Percentiles rank a stretch among this genome's conserved stretches.
Conservation (phyloP, 1,140 invertebrate genomes). For the Zaprionus taronus region DNA sequence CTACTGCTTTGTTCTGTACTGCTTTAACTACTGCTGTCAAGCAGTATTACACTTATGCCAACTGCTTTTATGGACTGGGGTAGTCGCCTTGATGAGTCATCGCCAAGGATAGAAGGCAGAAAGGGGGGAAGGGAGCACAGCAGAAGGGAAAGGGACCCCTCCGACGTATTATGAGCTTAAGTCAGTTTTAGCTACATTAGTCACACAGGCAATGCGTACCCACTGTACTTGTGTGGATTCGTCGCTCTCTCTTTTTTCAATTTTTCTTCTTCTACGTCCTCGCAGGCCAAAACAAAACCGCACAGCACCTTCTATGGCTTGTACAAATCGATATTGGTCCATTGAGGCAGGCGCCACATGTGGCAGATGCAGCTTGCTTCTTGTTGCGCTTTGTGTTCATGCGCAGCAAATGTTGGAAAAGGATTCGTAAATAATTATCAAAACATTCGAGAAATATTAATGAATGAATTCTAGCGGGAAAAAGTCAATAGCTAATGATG, state of each 20-base stretch:
- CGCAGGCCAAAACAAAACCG: background rate
- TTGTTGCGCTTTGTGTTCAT: slow-evolving; percentile 33
- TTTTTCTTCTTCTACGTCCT: background rate
- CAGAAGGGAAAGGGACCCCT: background rate
- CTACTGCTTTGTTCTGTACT: slow-evolving; percentile 17
- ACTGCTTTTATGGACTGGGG: slow-evolving; percentile 17
- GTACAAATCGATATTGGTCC: slow-evolving; percentile 57
- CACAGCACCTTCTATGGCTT: background rate
- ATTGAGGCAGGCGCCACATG: slow-evolving; percentile 27
- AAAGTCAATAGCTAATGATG: background rate
- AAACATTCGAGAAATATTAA: slow-evolving; percentile 1
- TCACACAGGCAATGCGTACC: slow-evolving; percentile 11
- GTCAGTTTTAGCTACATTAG: slow-evolving; percentile 10
- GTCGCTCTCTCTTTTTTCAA: background rate
- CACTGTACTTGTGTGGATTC: slow-evolving; percentile 33
- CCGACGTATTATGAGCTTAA: slow-evolving; percentile 14
- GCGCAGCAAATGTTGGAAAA: slow-evolving; percentile 31
- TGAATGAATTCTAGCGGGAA: background rate
- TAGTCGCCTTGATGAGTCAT: slow-evolving; percentile 50
- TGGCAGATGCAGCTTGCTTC: slow-evolving; percentile 5
- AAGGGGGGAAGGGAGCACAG: background rate
- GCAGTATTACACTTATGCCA: slow-evolving; percentile 1
- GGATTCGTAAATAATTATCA: slow-evolving; percentile 11
- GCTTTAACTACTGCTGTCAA: slow-evolving; percentile 8
- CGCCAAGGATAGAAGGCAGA: background rate